Conservation (phyloP, 2,888 invertebrate species). For the Artemia sinica region DNA sequence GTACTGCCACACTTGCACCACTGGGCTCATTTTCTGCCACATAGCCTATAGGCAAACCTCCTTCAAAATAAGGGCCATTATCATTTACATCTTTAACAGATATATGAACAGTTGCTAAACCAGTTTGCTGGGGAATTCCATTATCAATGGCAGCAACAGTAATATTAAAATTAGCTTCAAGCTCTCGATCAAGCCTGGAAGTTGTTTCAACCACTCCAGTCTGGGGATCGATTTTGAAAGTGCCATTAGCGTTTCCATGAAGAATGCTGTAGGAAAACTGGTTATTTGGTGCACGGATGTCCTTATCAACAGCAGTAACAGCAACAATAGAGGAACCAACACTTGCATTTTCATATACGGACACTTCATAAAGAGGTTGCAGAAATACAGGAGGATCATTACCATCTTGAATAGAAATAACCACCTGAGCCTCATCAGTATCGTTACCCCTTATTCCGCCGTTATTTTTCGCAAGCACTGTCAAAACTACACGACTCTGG, state of each 20-base stretch:
- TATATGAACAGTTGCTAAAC: constrained; percentile 66
- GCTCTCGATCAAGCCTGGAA: constrained; percentile 60
- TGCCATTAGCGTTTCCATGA: constrained; percentile 59
- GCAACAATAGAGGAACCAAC: constrained; percentile 54
- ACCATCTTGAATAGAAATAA: constrained; percentile 81
- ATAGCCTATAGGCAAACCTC: constrained; percentile 48
- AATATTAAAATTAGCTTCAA: constrained; percentile 50
- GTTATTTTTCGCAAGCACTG: constrained; percentile 82
- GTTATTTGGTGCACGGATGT: constrained; percentile 73
- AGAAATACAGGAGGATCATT: constrained; percentile 88
- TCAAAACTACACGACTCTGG: constrained; percentile 69
- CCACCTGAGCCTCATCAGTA: constrained; percentile 83
- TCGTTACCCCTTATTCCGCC: constrained; percentile 87
- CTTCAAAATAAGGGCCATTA: constrained; percentile 68
- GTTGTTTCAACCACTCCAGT: constrained; percentile 61
- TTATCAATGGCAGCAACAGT: constrained; percentile 73
- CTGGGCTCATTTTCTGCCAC: constrained; percentile 72
- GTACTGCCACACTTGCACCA: constrained; percentile 59
- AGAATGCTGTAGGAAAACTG: constrained; percentile 79
- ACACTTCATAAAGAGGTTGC: constrained; percentile 55
- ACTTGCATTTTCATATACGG: constrained; percentile 58
- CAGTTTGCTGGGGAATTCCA: constrained; percentile 74
- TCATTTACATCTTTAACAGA: constrained; percentile 74
- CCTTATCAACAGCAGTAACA: constrained; percentile 75
- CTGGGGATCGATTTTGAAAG: constrained; percentile 72